A percentile compares a stretch with the other conserved stretches of the same genome.
Conservation (phyloP, 30 jellyfish, hydroid and myxozoan species). For the Turritopsis rubra region DNA sequence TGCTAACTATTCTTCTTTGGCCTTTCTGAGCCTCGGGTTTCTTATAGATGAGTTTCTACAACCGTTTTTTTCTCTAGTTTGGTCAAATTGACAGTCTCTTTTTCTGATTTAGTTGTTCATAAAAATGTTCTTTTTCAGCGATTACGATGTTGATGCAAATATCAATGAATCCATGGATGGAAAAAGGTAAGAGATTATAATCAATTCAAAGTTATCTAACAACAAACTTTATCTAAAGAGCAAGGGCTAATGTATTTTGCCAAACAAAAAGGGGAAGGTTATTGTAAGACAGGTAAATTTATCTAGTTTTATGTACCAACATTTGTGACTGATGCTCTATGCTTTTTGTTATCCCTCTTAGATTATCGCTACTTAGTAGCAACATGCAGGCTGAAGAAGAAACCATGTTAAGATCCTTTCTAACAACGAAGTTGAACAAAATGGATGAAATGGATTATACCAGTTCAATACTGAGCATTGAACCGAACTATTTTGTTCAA, state of each 20-base stretch:
- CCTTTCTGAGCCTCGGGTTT: too few species aligned
- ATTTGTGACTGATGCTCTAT: too few species aligned
- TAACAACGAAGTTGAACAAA: conserved; percentile 29
- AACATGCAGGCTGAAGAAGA: conserved; percentile 85
- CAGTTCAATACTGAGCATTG: conserved; percentile 23
- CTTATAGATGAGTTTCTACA: too few species aligned
- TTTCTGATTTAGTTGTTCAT: not conserved
- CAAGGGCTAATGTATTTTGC: too few species aligned
- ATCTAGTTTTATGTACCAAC: not conserved
- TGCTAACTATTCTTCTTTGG: too few species aligned
- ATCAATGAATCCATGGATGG: not conserved
- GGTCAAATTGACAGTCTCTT: too few species aligned
- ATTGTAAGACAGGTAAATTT: too few species aligned
- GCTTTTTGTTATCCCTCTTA: not conserved
- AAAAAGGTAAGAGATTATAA: not conserved
- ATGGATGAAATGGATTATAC: not conserved
- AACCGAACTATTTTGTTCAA: conserved; percentile 16
- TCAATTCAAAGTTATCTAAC: too few species aligned
- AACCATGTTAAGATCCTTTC: conserved; percentile 62
- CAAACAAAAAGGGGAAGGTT: too few species aligned
- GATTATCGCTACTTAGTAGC: conserved; percentile 84
- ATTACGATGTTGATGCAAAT: not conserved
- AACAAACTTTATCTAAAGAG: too few species aligned
- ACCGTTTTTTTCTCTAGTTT: not conserved
- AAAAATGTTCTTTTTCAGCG: not conserved